Evolutionary conservation across 1,140 invertebrate genomes (phyloP), one percentile per base, ranked within the genome.

Genomic region (Heliconius congener): DNA sequence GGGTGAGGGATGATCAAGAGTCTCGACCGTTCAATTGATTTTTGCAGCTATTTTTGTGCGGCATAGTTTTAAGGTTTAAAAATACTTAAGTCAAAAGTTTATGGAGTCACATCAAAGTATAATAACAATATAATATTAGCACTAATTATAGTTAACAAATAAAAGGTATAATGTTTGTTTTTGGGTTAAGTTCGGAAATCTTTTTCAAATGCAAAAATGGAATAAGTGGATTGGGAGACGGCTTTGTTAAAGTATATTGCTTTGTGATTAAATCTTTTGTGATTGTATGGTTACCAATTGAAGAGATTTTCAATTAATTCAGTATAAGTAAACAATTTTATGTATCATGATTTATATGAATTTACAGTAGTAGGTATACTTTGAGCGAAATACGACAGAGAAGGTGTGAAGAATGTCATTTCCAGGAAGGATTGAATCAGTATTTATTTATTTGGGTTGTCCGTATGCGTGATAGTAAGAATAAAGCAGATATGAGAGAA

Each of bases 31-130:
- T 80, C 83, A 86, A 93, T 92, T 91, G 91, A 92, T 93, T 91
- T 91, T 91, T 81, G 82, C 81, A 80, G 85, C 88, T 92, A 92
- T 92, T 93, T 91, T 90, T 90, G 88, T 81, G 89, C 88, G 86
- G 82, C 88, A 87, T 85, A 82, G 83, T 84, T 87, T 85, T 82
- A 46, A 39, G 37, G 16, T n/a, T 42, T 72, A 37, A 71, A 39
- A 72, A 72, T 72, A 72, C n/a, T 18, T 42, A 19, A 39, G 18
- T 72, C 71, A n/a, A 42, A 72, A 42, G 71, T 39, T 66, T 30
- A 66, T 66, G 23, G 23, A 66, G 60, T 66, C 27, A 30, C 27
- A 23, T 11, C 23, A 18, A 66, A 18, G 27, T 16, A 27, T 30
- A 23, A 23, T 57, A 23, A 57, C 8, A 57, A 57, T 57, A 8